A percentile compares a stretch with the other conserved stretches of the same genome.
Evolutionary conservation across 2,888 invertebrate genomes (phyloP).

Genomic region (Noctua comes): DNA sequence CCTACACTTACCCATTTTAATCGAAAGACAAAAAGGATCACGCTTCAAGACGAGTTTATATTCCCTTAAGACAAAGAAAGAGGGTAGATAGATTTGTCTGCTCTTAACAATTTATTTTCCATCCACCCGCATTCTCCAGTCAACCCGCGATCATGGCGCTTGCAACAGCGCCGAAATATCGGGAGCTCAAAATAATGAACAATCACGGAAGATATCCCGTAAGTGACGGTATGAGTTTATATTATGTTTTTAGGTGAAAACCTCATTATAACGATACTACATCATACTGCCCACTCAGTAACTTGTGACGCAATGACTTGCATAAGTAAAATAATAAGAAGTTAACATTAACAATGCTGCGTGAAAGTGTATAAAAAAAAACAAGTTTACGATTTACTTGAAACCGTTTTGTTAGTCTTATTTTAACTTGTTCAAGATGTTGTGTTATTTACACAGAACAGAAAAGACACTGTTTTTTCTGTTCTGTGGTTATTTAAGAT

Average conservation of each 20-base stretch:
- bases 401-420: neutral
- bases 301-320: constrained; percentile 36
- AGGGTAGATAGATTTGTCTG: no score
- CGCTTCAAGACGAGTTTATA: neutral
- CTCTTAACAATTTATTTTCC: no score
- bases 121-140: no score
- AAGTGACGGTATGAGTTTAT: no score
- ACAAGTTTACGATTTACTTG: constrained; percentile 28
- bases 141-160: no score
- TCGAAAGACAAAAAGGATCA: neutral
- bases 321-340: constrained; percentile 31
- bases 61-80: no score
- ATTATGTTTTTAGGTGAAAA: neutral
- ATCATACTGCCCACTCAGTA: neutral
- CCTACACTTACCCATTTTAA: neutral
- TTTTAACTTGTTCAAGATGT: neutral
- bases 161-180: no score
- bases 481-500: no score
- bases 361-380: constrained; percentile 39
- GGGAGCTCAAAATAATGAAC: no score
- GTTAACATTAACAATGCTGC: constrained; percentile 28
- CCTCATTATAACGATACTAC: neutral
- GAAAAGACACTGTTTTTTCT: no score
- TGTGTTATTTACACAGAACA: no score
- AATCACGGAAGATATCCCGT: no score